These are phyloP conservation scores for Noctua janthina DNA, from an alignment of 2,888 invertebrate genomes.

Conservation along the genomic window DNA sequence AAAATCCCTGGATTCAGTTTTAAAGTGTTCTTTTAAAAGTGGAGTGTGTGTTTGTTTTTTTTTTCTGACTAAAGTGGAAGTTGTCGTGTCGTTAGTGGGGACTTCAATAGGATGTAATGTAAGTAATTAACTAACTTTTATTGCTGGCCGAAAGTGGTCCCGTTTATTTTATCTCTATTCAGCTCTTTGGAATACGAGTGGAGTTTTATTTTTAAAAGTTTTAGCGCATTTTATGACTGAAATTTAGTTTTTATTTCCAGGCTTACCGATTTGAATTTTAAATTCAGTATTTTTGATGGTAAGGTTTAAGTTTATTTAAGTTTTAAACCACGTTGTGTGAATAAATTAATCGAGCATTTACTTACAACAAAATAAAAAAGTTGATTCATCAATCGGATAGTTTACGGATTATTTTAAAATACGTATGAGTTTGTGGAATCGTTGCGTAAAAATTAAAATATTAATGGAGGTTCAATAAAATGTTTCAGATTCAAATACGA, in stretches of 20 bases:
- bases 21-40: constrained; percentile 50
- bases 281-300: background rate
- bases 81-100: constrained; percentile 30
- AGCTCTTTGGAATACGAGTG: constrained; percentile 1
- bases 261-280: constrained; percentile 3
- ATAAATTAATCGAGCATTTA: too few relatives aligned
- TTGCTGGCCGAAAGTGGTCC: constrained; percentile 28
- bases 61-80: constrained; percentile 46
- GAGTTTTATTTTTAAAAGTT: constrained; percentile 26
- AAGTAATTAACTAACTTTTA: constrained; percentile 63
- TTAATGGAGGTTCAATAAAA: background rate
- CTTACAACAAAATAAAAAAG: background rate
- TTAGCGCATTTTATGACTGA: background rate
- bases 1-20: constrained; percentile 17
- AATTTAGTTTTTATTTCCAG: background rate
- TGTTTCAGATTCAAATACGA: background rate
- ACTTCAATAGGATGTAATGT: constrained; percentile 61
- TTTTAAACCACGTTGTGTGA: background rate
- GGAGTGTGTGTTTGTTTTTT: constrained; percentile 55
- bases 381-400: background rate
- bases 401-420: background rate
- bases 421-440: background rate
- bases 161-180: constrained; percentile 32
- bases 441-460: background rate
- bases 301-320: background rate